phyloP scores from a whole-genome alignment of 2,113 vertebrate species.

The Alligator mississippiensis region DNA sequence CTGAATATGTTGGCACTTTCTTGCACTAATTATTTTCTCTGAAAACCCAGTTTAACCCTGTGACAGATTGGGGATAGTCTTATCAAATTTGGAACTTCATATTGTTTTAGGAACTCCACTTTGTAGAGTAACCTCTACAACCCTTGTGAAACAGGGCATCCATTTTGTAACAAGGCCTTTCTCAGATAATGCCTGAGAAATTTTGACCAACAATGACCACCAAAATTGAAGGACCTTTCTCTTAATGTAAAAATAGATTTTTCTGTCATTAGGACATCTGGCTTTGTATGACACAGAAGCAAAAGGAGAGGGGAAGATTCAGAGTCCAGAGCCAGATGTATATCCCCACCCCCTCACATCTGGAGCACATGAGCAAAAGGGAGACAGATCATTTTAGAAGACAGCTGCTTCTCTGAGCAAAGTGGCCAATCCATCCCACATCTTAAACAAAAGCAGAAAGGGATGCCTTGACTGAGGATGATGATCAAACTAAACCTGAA shows the following conservation, averaged over 20 bases:
- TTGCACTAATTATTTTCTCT: not conserved
- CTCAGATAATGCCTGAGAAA: not conserved
- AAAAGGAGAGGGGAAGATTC: not conserved
- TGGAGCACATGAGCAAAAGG: not conserved
- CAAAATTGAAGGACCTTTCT: not conserved
- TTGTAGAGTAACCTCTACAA: not conserved
- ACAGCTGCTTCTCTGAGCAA: not conserved
- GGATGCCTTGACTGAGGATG: not conserved
- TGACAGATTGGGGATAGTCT: rapidly evolving
- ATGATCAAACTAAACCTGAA: not conserved
- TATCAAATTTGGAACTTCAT: not conserved
- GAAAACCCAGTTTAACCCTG: not conserved
- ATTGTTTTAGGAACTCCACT: not conserved
- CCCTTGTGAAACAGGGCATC: not conserved
- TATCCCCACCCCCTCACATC: too few species aligned
- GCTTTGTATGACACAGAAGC: not conserved
- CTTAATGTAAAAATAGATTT: not conserved
- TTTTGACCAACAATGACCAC: not conserved
- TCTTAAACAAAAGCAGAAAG: not conserved
- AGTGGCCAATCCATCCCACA: not conserved
- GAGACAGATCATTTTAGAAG: not conserved
- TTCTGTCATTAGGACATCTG: not conserved
- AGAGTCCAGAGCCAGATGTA: not conserved
- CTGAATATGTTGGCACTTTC: not conserved
- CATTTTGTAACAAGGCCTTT: not conserved